These are phyloP conservation scores for Phania funesta DNA, from an alignment of 2,888 invertebrate species.

Conservation along the genomic window DNA sequence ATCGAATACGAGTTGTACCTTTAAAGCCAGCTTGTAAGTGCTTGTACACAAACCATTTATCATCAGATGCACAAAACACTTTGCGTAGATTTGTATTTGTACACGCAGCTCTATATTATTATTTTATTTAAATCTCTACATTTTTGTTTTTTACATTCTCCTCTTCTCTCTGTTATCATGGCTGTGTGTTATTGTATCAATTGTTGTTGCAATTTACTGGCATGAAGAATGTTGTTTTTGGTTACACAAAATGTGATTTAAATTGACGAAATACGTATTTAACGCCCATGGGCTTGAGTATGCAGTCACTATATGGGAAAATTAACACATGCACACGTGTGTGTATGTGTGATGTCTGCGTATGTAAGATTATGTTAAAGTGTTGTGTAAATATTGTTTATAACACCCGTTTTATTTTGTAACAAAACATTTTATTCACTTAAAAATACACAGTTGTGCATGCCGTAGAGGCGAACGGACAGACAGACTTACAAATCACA, in stretches of 20 bases:
- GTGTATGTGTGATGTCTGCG: background rate
- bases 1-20: background rate
- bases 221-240: conserved; percentile 47
- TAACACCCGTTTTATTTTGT: conserved; percentile 71
- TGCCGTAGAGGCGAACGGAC: conserved; percentile 17
- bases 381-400: conserved; percentile 74
- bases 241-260: conserved; percentile 58
- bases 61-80: conserved; percentile 2
- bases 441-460: conserved; percentile 28
- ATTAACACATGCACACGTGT: conserved; percentile 5
- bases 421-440: conserved; percentile 68
- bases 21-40: background rate
- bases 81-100: background rate
- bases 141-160: background rate
- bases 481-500: conserved; percentile 43
- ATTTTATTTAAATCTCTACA: conserved; percentile 1
- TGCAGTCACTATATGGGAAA: background rate
- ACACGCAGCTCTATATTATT: background rate
- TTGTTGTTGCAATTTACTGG: conserved; percentile 28
- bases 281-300: background rate
- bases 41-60: conserved; percentile 7
- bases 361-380: conserved; percentile 55
- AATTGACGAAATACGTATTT: conserved; percentile 53
- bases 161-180: background rate
- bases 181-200: background rate